Evolutionary conservation across 92 coral and sea anemone genomes (phyloP).

Genomic region (Phymanthus crucifer): DNA sequence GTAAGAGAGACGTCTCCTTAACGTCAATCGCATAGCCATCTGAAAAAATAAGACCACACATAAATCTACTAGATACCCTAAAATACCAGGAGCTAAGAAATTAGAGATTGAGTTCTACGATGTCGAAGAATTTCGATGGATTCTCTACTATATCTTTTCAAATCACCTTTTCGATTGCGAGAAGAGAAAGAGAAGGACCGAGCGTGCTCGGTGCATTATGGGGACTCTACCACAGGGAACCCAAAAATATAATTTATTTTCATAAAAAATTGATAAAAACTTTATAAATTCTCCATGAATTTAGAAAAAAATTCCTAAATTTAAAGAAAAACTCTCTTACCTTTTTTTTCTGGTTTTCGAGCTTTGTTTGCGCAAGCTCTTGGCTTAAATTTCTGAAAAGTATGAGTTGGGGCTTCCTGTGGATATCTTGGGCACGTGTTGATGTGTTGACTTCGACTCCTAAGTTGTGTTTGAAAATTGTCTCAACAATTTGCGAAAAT

Average conservation of each 20-base stretch:
- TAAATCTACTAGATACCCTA: slow-evolving; percentile 17
- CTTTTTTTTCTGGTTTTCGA: not conserved
- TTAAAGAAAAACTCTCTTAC: not conserved
- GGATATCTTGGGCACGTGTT: slow-evolving; percentile 63
- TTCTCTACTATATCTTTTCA: slow-evolving; percentile 25
- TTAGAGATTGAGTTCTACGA: not conserved
- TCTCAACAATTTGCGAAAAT: not conserved
- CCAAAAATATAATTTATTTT: not conserved
- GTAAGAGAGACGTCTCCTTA: slow-evolving; percentile 95
- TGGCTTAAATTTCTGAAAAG: not conserved
- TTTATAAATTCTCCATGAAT: not conserved
- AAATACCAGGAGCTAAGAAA: not conserved
- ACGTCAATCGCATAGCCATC: slow-evolving; percentile 96
- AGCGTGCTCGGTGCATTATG: slow-evolving; percentile 75
- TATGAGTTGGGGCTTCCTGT: not conserved
- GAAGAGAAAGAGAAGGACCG: slow-evolving; percentile 75
- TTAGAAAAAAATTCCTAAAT: not conserved
- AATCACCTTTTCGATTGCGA: slow-evolving; percentile 41
- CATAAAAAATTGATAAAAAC: too few species aligned
- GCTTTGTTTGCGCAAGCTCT: not conserved
- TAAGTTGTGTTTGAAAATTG: not conserved
- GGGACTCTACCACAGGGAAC: slow-evolving; percentile 47
- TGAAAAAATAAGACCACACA: slow-evolving; percentile 30
- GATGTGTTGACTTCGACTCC: slow-evolving; percentile 9
- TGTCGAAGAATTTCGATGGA: slow-evolving; percentile 62